Evolutionary conservation across 2,888 invertebrate species (phyloP).

Genomic region (Zaprionus bogoriensis): DNA sequence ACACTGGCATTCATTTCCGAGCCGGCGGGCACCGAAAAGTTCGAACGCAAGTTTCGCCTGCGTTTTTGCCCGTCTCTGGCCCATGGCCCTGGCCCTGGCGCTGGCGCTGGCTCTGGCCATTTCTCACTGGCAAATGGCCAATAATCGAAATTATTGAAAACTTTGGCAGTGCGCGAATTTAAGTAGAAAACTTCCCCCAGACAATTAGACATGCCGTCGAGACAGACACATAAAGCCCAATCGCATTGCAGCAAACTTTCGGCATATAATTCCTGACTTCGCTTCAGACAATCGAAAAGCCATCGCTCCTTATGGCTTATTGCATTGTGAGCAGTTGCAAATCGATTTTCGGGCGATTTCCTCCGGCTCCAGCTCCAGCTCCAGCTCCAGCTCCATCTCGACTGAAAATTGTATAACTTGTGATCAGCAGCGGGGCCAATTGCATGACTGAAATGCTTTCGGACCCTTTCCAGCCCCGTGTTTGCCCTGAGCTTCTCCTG

Average conservation of each 20-base stretch:
- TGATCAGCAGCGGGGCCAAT: constrained; percentile 43
- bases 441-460: constrained; percentile 51
- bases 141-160: constrained; percentile 82
- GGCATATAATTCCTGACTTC: neutral
- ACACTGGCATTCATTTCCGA: constrained; percentile 79
- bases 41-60: constrained; percentile 40
- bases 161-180: constrained; percentile 70
- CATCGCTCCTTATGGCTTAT: constrained; percentile 39
- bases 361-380: no score
- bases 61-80: neutral
- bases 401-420: constrained; percentile 42
- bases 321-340: constrained; percentile 50
- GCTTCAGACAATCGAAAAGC: constrained; percentile 34
- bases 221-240: constrained; percentile 50
- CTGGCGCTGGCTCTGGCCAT: constrained; percentile 2
- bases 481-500: neutral
- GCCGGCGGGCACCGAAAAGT: constrained; percentile 44
- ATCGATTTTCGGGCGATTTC: constrained; percentile 46
- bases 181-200: constrained; percentile 68
- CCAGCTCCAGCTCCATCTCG: neutral
- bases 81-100: no score
- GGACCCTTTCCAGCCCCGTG: neutral
- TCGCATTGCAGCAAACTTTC: constrained; percentile 58
- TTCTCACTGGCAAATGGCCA: constrained; percentile 77
- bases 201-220: constrained; percentile 64